Conservation (phyloP, 2,888 invertebrate species). For the Xylota segnis region DNA sequence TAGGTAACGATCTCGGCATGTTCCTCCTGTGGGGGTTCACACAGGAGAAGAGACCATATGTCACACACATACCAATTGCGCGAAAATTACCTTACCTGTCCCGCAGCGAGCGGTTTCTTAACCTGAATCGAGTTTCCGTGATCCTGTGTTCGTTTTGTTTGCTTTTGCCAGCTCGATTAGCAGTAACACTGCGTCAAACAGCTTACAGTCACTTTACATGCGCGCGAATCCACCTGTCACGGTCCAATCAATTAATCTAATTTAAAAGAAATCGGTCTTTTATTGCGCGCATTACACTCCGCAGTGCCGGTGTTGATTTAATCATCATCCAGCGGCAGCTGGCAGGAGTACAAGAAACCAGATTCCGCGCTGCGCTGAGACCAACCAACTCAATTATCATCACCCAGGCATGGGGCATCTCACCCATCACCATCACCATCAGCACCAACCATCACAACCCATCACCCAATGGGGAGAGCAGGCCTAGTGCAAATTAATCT, state of each 20-base stretch:
- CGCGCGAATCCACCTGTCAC: constrained; percentile 74
- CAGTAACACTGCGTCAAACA: constrained; percentile 65
- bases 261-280: constrained; percentile 72
- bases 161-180: constrained; percentile 32
- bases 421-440: constrained; percentile 39
- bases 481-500: constrained; percentile 74
- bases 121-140: constrained; percentile 70
- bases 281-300: constrained; percentile 63
- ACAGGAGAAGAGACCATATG: constrained; percentile 61
- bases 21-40: constrained; percentile 50
- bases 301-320: constrained; percentile 62
- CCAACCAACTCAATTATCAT: constrained; percentile 73
- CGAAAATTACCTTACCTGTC: constrained; percentile 61
- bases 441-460: background rate
- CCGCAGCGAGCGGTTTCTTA: constrained; percentile 63
- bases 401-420: constrained; percentile 54
- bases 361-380: constrained; percentile 44
- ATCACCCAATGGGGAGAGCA: constrained; percentile 48
- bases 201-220: constrained; percentile 70
- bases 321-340: constrained; percentile 56
- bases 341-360: constrained; percentile 53
- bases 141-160: constrained; percentile 54
- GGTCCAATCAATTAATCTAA: constrained; percentile 75
- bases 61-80: constrained; percentile 71
- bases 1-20: constrained; percentile 56